Base-by-base conservation (phyloP, 2,888 invertebrate species). In the Pyrocoelia pectoralis region DNA sequence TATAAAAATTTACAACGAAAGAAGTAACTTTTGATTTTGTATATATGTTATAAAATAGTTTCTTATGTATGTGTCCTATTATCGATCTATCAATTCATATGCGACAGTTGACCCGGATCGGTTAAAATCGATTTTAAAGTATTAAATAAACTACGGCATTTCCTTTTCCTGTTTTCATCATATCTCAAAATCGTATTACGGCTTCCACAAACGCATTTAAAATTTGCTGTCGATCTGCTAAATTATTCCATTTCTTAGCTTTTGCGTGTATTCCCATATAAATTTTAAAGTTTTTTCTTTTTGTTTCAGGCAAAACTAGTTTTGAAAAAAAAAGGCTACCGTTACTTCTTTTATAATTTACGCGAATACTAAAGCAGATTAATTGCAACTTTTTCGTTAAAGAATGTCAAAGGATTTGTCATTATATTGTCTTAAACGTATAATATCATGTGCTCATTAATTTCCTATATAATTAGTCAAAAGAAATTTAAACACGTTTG, bases 131-230 rank as follows among this genome's bases (percentile, higher is more conserved):
- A 46, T 46, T 46, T 17, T 17, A 46, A 46, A 46, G 18, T 46
- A 18, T 46, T 46, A 46, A 46, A 46, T 46, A 46, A 46, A 46
- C 46, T 46, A 17, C 46, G 46, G 17, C 46, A 18, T 46, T 46
- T 46, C 46, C 46, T 10, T 46, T 46, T 46, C 46, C 46, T 46
- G 46, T 46, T 46, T 46, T 18, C 46, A n/a, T 3, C 46, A 46
- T 46, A 46, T 46, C 46, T 4, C 46, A 46, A 46, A 46, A 46
- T 18, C 17, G 46, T 17, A 46, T 17, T 18, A 18, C 43, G 43
- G 43, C 46, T 5, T 46, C n/a, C 8, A 33, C 33, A n/a, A 33
- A 8, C 10, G 33, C 33, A 33, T 33, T 33, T 33, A 10, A 33
- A 33, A 33, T 33, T 33, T 33, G 9, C 33, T 8, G 33, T 33